These are phyloP conservation scores for Crenuchus spilurus DNA, from an alignment of 2,797 vertebrate species.

Conservation along the genomic window DNA sequence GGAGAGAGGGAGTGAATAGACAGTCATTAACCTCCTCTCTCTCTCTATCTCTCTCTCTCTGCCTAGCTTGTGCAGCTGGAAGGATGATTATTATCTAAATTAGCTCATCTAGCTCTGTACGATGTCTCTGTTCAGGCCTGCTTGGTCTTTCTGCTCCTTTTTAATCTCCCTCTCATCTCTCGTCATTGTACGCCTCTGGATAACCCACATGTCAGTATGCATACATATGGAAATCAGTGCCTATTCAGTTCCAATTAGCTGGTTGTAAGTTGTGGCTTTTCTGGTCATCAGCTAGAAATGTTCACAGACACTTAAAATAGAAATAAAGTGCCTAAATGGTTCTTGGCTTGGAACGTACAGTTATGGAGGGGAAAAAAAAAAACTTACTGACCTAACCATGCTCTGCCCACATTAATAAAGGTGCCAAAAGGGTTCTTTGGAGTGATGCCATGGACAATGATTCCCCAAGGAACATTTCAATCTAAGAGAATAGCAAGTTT, in stretches of 20 bases:
- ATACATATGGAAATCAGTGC: constrained; percentile 45
- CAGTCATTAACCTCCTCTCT: constrained; percentile 64
- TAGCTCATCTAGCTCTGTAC: constrained; percentile 52
- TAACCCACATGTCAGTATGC: constrained; percentile 39
- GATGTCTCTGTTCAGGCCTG: constrained; percentile 31
- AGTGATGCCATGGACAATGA: no score
- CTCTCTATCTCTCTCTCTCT: constrained; percentile 46
- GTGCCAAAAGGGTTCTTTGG: not conserved
- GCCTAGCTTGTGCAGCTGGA: constrained; percentile 18
- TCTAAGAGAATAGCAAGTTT: no score
- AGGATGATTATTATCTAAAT: constrained; percentile 60
- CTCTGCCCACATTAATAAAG: not conserved
- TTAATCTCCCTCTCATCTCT: constrained; percentile 49
- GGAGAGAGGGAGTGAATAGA: constrained; percentile 65
- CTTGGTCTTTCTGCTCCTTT: constrained; percentile 10
- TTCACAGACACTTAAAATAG: not conserved
- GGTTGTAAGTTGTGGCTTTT: constrained; percentile 20
- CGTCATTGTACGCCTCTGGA: constrained; percentile 32
- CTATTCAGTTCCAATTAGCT: constrained; percentile 45
- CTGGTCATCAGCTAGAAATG: not conserved
- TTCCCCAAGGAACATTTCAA: not conserved
- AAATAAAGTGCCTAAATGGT: not conserved
- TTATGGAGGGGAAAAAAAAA: not conserved
- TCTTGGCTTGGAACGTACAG: not conserved
- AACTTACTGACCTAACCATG: not conserved